Conservation (phyloP, 2,888 invertebrate species). For the Lathronympha strigana region DNA sequence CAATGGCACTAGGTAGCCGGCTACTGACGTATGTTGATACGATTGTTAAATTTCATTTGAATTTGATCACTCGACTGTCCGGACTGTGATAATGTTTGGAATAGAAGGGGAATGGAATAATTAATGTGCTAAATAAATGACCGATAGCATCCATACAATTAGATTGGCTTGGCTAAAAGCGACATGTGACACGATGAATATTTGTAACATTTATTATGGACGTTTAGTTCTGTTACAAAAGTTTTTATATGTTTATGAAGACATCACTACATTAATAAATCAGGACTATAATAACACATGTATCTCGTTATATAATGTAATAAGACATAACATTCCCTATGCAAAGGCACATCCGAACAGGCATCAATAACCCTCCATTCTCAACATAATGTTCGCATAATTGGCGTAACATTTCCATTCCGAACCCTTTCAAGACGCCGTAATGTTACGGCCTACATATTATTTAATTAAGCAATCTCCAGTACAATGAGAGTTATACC, state of each 20-base stretch:
- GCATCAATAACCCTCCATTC: constrained; percentile 80
- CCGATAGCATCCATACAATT: constrained; percentile 17
- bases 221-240: background rate
- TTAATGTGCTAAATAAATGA: constrained; percentile 24
- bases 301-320: constrained; percentile 21
- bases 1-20: constrained; percentile 60
- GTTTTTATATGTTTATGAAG: background rate
- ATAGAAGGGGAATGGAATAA: constrained; percentile 52
- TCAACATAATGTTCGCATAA: constrained; percentile 82
- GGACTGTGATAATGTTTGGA: constrained; percentile 72
- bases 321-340: constrained; percentile 39
- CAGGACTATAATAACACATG: constrained; percentile 21
- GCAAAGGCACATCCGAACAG: constrained; percentile 48
- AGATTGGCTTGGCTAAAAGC: constrained; percentile 2
- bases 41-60: constrained; percentile 81
- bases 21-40: constrained; percentile 79
- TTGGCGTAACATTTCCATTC: constrained; percentile 83
- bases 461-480: constrained; percentile 83
- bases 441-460: constrained; percentile 81
- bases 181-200: background rate
- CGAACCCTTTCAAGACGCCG: constrained; percentile 81
- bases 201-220: background rate
- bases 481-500: constrained; percentile 79
- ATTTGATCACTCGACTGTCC: constrained; percentile 81
- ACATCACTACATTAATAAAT: background rate